phyloP scores from a whole-genome alignment of 2,888 invertebrate genomes.

The Ametastegia equiseti region DNA sequence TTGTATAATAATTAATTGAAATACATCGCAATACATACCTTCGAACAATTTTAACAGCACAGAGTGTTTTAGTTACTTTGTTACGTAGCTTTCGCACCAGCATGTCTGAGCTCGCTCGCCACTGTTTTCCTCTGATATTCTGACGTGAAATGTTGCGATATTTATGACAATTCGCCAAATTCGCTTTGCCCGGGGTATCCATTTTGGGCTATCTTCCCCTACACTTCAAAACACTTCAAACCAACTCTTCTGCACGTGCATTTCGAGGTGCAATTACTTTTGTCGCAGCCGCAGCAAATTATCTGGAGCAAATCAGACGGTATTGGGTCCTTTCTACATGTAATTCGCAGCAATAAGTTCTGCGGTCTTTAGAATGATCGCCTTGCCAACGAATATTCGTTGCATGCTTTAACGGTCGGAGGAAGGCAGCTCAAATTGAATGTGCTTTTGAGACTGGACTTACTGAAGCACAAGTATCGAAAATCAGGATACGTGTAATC shows the following conservation, averaged over 20 bases:
- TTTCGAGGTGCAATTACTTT: conserved; percentile 46
- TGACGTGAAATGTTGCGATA: neutral
- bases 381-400: conserved; percentile 63
- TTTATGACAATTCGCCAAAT: neutral
- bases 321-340: conserved; percentile 54
- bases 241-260: conserved; percentile 9
- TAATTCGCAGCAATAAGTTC: conserved; percentile 54
- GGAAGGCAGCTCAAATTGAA: conserved; percentile 58
- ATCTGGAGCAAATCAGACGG: conserved; percentile 61
- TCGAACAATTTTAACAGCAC: neutral
- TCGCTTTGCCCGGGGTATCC: conserved; percentile 3
- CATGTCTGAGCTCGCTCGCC: neutral
- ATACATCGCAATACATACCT: conserved; percentile 1
- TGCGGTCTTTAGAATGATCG: conserved; percentile 55
- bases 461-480: conserved; percentile 60
- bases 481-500: conserved; percentile 56
- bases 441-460: conserved; percentile 56
- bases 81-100: neutral
- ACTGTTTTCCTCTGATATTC: neutral
- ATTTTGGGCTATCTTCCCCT: conserved; percentile 19
- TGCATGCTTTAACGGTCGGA: conserved; percentile 58
- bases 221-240: neutral
- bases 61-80: neutral
- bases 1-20: neutral
- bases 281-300: conserved; percentile 61